A percentile compares a stretch with the other conserved stretches of the same genome.
Conservation (phyloP, 2,113 vertebrate genomes). For the Oophaga pumilio region DNA sequence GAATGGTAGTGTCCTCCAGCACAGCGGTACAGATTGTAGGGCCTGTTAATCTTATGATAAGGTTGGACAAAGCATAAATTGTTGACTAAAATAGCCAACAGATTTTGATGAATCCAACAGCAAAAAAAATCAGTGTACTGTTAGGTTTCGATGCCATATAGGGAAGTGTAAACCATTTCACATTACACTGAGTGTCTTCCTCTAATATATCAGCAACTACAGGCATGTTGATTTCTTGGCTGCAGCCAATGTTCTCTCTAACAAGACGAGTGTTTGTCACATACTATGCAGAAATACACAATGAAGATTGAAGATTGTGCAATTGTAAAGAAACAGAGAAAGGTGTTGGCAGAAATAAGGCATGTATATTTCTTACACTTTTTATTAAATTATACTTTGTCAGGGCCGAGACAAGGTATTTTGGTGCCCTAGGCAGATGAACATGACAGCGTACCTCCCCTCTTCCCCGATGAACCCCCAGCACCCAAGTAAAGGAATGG, state of each 20-base stretch:
- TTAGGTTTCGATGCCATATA: conserved; percentile 60
- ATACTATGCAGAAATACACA: conserved; percentile 35
- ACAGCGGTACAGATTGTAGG: background rate
- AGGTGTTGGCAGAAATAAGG: conserved; percentile 6
- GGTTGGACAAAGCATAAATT: background rate
- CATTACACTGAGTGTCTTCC: conserved; percentile 47
- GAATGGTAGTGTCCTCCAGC: background rate
- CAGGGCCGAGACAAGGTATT: too few species aligned
- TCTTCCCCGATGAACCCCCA: too few species aligned
- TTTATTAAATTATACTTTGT: background rate
- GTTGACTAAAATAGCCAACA: background rate
- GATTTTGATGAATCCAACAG: conserved; percentile 10
- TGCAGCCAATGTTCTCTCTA: conserved; percentile 51
- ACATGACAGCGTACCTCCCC: too few species aligned
- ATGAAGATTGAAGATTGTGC: conserved; percentile 6
- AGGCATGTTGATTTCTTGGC: conserved; percentile 56
- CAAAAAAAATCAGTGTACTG: conserved; percentile 35
- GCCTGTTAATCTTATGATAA: background rate
- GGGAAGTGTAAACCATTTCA: conserved; percentile 62
- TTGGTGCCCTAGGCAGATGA: too few species aligned
- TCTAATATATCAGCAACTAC: conserved; percentile 61
- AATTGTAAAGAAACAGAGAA: conserved; percentile 20
- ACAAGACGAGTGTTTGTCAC: conserved; percentile 26
- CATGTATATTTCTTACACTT: background rate
- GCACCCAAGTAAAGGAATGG: too few species aligned